phyloP scores from a whole-genome alignment of 2,888 invertebrate genomes.

The Drosophila basisetae region DNA sequence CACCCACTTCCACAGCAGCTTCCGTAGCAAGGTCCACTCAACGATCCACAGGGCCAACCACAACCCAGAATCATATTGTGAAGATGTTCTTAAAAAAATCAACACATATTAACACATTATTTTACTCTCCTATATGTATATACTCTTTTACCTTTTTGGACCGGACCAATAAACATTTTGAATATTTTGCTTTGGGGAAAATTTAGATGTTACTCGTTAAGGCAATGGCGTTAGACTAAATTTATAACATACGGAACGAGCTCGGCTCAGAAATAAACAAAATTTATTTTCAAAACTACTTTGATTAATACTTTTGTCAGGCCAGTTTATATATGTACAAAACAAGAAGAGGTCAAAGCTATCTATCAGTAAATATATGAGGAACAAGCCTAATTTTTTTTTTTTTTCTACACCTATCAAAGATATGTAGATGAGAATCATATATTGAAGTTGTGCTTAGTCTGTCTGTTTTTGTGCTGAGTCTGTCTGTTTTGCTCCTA shows the following conservation, averaged over 20 bases:
- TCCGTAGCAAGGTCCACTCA: conserved; percentile 57
- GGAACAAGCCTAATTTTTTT: no score
- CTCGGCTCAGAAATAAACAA: background rate
- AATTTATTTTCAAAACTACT: background rate
- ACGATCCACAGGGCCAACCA: conserved; percentile 57
- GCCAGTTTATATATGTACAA: background rate
- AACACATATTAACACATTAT: background rate
- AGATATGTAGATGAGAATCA: no score
- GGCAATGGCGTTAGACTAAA: conserved; percentile 2
- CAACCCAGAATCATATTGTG: conserved; percentile 51
- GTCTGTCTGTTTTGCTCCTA: no score
- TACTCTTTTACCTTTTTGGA: conserved; percentile 6
- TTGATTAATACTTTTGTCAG: background rate
- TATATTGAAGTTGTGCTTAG: no score
- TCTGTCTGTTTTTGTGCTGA: no score
- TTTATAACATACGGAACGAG: background rate
- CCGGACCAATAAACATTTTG: conserved; percentile 40
- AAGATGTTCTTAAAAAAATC: background rate
- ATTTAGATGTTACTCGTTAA: conserved; percentile 19
- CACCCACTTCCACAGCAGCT: conserved; percentile 24
- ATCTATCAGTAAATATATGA: no score
- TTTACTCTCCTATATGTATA: background rate
- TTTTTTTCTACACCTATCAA: no score
- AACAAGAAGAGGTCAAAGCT: no score
- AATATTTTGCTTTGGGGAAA: background rate